Evolutionary conservation across 2,888 invertebrate genomes (phyloP).

Genomic region (Mechanitis mazaeus): DNA sequence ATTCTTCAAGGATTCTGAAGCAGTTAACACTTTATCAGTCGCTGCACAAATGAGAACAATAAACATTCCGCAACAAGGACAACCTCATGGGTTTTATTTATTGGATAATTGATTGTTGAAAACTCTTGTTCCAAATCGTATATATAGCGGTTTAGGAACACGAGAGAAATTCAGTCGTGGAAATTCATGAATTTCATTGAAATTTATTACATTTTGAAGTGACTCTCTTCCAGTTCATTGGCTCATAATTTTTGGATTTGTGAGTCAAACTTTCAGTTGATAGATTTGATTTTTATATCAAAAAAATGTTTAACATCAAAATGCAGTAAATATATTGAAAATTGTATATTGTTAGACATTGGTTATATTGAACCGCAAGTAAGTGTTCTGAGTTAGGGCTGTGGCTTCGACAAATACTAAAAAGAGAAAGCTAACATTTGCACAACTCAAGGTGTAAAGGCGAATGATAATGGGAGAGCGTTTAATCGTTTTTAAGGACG

Average conservation of each 20-base stretch:
- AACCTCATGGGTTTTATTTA: constrained; percentile 14
- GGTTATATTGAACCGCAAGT: neutral
- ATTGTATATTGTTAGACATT: neutral
- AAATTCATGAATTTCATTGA: too few relatives aligned
- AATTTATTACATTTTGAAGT: too few relatives aligned
- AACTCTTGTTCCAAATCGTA: neutral
- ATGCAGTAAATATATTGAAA: neutral
- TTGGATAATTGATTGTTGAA: constrained; percentile 9
- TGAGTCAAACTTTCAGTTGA: too few relatives aligned
- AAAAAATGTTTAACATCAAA: too few relatives aligned
- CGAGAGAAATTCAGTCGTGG: too few relatives aligned
- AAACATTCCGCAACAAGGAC: constrained; percentile 22
- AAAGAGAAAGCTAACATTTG: constrained; percentile 35
- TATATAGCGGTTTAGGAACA: neutral
- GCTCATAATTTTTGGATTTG: too few relatives aligned
- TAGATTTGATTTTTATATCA: too few relatives aligned
- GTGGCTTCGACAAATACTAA: constrained; percentile 20
- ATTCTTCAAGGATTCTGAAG: neutral
- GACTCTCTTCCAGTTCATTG: too few relatives aligned
- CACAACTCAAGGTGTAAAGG: constrained; percentile 32
- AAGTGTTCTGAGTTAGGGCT: constrained; percentile 9
- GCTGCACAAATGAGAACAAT: constrained; percentile 20
- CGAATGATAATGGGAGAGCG: constrained; percentile 35
- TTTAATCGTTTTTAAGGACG: constrained; percentile 34
- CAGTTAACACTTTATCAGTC: constrained; percentile 11